Conservation (phyloP, 2,888 invertebrate genomes). For the Tenodera sinensis region DNA sequence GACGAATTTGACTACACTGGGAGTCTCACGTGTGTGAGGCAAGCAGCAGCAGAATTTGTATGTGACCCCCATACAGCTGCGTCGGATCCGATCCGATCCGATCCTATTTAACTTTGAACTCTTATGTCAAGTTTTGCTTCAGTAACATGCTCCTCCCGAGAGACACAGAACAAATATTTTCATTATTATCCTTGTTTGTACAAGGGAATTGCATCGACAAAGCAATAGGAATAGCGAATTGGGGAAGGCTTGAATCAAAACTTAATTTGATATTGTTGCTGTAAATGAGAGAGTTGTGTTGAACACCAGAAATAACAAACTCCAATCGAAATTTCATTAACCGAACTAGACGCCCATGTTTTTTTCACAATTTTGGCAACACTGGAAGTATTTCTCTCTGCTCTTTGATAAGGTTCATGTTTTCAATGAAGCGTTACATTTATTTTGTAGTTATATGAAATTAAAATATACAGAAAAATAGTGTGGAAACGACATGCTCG, state of each 20-base stretch:
- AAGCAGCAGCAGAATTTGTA: no score
- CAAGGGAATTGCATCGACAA: neutral
- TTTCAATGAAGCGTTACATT: no score
- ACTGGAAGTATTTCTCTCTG: no score
- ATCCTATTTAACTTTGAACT: neutral
- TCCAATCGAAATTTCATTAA: neutral
- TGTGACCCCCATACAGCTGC: neutral
- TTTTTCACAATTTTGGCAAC: neutral
- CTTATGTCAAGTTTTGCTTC: neutral
- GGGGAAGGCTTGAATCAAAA: neutral
- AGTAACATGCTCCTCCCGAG: no score
- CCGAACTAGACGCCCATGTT: neutral
- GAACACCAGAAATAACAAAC: neutral
- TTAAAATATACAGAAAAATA: no score
- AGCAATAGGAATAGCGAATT: neutral
- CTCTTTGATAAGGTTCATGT: no score
- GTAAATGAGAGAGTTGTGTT: neutral
- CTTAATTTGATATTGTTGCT: neutral
- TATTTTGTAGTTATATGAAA: no score
- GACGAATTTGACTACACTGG: no score
- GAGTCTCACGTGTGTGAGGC: no score
- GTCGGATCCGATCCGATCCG: no score
- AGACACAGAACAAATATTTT: neutral
- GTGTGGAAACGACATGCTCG: no score
- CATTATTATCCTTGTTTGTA: neutral